phyloP scores from a whole-genome alignment of 2,797 vertebrate genomes.

The Manis pentadactyla region DNA sequence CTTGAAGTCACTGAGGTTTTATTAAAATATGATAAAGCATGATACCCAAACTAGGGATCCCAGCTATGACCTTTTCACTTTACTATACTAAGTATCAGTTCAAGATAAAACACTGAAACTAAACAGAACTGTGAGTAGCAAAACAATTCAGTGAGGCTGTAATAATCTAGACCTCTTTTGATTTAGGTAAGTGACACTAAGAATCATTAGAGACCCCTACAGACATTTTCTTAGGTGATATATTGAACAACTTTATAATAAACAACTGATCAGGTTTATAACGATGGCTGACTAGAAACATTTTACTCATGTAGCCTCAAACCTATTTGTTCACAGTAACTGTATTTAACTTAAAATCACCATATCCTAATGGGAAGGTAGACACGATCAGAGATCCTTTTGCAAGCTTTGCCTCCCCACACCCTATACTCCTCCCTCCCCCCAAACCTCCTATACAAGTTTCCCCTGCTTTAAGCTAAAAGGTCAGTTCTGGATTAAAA shows the following conservation, averaged over 20 bases:
- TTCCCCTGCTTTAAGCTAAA: constrained; percentile 56
- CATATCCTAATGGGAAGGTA: not conserved
- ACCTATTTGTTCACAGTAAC: not conserved
- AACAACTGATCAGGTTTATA: not conserved
- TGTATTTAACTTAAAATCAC: not conserved
- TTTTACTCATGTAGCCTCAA: constrained; percentile 18
- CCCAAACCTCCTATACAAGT: not conserved
- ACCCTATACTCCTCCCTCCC: not conserved
- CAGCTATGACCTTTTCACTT: constrained; percentile 19
- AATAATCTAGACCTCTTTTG: not conserved
- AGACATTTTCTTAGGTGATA: not conserved
- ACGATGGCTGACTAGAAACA: not conserved
- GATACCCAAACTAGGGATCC: constrained; percentile 15
- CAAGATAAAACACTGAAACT: constrained; percentile 35
- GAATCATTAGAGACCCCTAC: not conserved
- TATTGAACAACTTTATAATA: not conserved
- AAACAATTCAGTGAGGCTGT: constrained; percentile 36
- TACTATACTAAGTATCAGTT: not conserved
- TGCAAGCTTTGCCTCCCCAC: not conserved
- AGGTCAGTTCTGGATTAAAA: constrained; percentile 64
- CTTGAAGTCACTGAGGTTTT: constrained; percentile 45
- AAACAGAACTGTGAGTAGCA: not conserved
- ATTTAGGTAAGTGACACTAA: not conserved
- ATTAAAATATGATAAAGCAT: not conserved
- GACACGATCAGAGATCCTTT: constrained; percentile 50